Base-by-base conservation (phyloP, 2,113 vertebrate genomes). In the Pluvianellus socialis region DNA sequence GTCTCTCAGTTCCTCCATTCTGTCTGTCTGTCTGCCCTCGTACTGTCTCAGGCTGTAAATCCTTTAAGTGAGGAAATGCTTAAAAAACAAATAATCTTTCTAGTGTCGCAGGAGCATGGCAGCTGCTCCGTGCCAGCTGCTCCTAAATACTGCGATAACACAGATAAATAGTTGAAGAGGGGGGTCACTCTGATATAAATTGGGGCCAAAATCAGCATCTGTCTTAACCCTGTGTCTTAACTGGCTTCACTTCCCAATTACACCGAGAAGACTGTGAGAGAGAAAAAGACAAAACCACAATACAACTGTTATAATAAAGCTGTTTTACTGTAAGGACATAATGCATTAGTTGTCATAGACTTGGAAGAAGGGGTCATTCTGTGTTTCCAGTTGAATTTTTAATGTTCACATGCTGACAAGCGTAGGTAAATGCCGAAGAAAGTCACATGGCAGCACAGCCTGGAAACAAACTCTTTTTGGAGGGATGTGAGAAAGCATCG, bases 61-160 rank as follows among this genome's bases (percentile, higher is more conserved):
- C 61, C 42, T 90, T 21, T 21, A 45, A 87, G 44, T 40, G 53
- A 89, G 81, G 77, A 95, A 87, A 74, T 19, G 32, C 44, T 77
- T 61, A 6, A 26, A 30, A 55, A 70, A 58, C 35, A 40, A 16
- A 3, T 65, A 14, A 33, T 67, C 33, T 59, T 79, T 74, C 59
- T 63, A 67, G 76, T 92, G 88, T 55, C 20, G 10, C 38, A 83
- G 61, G 73, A 89, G 44, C 20, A 11, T 74, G 86, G 59, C 86
- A 91, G 89, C 68, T 96, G 82, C 58, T 95, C 62, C 53, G 27
- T 67, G 77, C 76, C 91, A 91, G 86, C 84, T 86, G 79, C 79
- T 92, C 61, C 79, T 90, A 73, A 90, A 88, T 20, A 28, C 49
- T 49, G 65, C 0, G 10, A 71, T 86, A 88, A 68, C 23, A 63